phyloP scores from a whole-genome alignment of 2,888 invertebrate genomes.

The Seira sanloemensis region DNA sequence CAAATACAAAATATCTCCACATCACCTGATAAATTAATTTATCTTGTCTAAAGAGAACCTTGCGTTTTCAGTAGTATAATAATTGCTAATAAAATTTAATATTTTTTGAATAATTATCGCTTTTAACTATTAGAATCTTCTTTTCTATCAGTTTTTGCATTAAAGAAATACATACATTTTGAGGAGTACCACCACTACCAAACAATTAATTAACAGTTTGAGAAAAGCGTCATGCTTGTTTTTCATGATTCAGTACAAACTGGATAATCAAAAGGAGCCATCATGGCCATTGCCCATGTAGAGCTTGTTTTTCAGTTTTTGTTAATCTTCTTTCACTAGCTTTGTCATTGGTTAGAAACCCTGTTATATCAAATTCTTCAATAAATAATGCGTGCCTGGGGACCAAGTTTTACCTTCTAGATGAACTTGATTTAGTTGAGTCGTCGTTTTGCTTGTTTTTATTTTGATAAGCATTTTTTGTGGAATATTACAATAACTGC shows the following conservation, averaged over 20 bases:
- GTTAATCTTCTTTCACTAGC: too few relatives aligned
- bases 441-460: neutral
- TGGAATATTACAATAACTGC: neutral
- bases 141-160: neutral
- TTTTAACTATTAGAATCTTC: neutral
- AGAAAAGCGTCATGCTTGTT: neutral
- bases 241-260: neutral
- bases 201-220: too few relatives aligned
- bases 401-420: too few relatives aligned
- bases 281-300: neutral
- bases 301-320: neutral
- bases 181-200: too few relatives aligned
- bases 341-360: neutral
- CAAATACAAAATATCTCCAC: too few relatives aligned
- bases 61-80: neutral
- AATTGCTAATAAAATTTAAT: neutral
- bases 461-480: neutral
- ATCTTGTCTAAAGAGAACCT: neutral
- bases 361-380: too few relatives aligned
- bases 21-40: too few relatives aligned
- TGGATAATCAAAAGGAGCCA: neutral
- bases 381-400: too few relatives aligned
- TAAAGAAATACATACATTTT: neutral
- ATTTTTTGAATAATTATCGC: neutral
- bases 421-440: too few relatives aligned